A percentile compares a stretch with the other conserved stretches of the same genome.
Conservation (phyloP, 2,113 vertebrate species). For the Tachuris rubrigastra region DNA sequence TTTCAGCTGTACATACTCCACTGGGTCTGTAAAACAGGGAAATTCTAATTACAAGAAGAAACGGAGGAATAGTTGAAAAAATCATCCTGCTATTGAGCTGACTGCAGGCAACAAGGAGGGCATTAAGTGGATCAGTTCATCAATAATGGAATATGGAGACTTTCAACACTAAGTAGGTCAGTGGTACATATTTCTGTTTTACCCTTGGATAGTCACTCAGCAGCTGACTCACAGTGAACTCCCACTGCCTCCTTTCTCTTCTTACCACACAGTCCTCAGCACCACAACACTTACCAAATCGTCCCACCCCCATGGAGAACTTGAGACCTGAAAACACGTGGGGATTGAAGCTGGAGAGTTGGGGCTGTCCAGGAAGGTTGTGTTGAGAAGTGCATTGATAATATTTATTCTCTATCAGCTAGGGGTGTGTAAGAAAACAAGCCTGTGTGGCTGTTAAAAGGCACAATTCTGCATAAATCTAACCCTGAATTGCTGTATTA, state of each 20-base stretch:
- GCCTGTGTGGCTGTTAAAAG: background rate
- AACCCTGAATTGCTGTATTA: background rate
- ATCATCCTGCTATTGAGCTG: background rate
- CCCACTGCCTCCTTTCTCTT: background rate
- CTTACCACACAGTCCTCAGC: background rate
- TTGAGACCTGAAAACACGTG: background rate
- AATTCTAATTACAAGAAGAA: background rate
- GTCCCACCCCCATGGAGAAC: background rate
- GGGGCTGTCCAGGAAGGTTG: background rate
- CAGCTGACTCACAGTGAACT: background rate
- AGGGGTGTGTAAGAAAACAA: background rate
- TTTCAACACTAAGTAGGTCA: constrained; percentile 26
- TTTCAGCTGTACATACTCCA: background rate
- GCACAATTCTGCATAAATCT: background rate
- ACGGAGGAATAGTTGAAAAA: background rate
- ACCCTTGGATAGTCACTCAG: background rate
- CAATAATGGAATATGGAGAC: constrained; percentile 34
- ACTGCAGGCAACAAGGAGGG: background rate
- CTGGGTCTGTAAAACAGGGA: background rate
- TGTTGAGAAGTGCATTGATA: background rate
- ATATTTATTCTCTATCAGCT: background rate
- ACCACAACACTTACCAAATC: background rate
- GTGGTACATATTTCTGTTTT: background rate
- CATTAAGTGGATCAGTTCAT: constrained; percentile 21
- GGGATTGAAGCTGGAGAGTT: background rate